Conservation (phyloP, 1,140 invertebrate genomes). For the Stegodyphus dumicola region DNA sequence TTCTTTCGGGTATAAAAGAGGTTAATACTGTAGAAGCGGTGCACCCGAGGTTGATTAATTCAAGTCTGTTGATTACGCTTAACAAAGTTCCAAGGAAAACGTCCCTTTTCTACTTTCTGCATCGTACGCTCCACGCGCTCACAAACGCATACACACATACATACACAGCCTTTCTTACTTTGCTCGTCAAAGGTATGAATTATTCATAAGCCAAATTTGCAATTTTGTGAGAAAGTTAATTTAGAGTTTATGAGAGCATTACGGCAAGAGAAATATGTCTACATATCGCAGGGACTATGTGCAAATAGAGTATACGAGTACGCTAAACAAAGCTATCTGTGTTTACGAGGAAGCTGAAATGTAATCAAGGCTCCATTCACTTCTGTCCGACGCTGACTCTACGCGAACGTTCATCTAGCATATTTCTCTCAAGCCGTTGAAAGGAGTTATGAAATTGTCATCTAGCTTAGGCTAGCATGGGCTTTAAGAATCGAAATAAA, state of each 20-base stretch:
- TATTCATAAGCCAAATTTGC: conserved; percentile 56
- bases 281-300: conserved; percentile 27
- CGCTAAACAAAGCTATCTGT: conserved; percentile 16
- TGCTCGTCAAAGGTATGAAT: conserved; percentile 51
- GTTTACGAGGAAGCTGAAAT: conserved; percentile 14
- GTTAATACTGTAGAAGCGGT: conserved; percentile 40
- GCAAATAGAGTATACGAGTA: conserved; percentile 36
- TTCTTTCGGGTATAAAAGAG: conserved; percentile 52
- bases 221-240: conserved; percentile 60
- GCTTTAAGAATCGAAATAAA: too few relatives aligned
- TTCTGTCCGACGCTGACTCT: too few relatives aligned
- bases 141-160: background rate
- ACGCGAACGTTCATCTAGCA: too few relatives aligned
- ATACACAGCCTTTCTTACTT: conserved; percentile 37
- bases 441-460: too few relatives aligned
- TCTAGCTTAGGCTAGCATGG: too few relatives aligned
- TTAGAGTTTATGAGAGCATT: conserved; percentile 58
- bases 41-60: conserved; percentile 42
- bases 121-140: background rate
- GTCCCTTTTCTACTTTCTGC: conserved; percentile 48
- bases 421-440: too few relatives aligned
- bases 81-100: conserved; percentile 35
- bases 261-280: conserved; percentile 47
- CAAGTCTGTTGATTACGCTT: conserved; percentile 52
- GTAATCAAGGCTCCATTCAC: background rate